These are phyloP conservation scores for Oxygymnocypris stewartii DNA, from an alignment of 2,113 vertebrate genomes.

Conservation along the genomic window DNA sequence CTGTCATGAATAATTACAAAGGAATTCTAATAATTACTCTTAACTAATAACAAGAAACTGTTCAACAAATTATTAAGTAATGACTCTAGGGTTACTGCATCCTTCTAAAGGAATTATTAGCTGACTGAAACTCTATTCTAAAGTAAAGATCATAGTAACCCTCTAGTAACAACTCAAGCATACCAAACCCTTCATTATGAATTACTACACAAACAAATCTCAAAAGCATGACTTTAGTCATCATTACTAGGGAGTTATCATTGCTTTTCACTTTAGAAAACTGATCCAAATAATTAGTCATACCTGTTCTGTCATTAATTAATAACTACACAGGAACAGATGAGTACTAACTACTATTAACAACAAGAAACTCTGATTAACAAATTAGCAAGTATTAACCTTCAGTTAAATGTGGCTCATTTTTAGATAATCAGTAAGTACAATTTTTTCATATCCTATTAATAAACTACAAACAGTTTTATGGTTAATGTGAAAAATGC, in stretches of 20 bases:
- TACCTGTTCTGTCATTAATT: not conserved
- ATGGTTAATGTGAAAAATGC: too few relatives aligned
- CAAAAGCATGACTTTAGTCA: not conserved
- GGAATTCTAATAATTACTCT: not conserved
- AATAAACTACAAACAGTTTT: too few relatives aligned
- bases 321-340: not conserved
- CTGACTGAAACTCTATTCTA: not conserved
- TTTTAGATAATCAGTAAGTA: too few relatives aligned
- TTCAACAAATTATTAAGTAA: not conserved
- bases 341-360: not conserved
- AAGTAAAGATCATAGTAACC: not conserved
- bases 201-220: not conserved
- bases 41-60: not conserved
- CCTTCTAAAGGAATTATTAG: not conserved
- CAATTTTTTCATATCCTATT: not conserved
- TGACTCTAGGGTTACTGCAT: not conserved
- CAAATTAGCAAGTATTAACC: too few relatives aligned
- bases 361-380: not conserved
- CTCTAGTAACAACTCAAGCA: not conserved
- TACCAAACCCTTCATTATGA: not conserved
- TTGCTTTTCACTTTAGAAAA: not conserved
- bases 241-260: not conserved
- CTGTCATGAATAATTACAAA: not conserved
- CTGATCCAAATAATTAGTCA: not conserved
- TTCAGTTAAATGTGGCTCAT: too few relatives aligned